Base-by-base conservation (phyloP, 2,113 vertebrate genomes). In the Etia nguti region DNA sequence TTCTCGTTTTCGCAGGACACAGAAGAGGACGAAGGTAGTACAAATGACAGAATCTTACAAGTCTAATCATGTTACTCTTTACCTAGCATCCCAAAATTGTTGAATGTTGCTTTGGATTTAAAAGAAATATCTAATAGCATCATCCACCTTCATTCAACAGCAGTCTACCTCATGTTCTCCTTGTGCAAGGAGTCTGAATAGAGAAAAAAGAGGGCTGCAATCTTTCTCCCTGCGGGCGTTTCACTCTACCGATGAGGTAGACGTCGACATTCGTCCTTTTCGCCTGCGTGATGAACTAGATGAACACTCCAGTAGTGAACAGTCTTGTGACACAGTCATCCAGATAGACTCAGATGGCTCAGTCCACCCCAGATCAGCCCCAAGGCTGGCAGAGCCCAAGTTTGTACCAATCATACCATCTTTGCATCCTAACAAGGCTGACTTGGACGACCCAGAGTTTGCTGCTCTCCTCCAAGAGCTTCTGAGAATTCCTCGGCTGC, bases 331-430 rank as follows among this genome's bases (percentile, higher is more conserved):
- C 90, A 98, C 99, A 0, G 97, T 99, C 92, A 98, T 99, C 95
- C 98, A 98, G 1, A 96, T 99, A 13, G 97, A 98, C 80, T 97
- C 97, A 1, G 97, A 98, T 0, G 98, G 98, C 77, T 97, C 97
- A 4, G 96, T 97, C 65, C 96, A 97, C 52, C 97, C 97, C 0
- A 97, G 97, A 92, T 97, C 96, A 87, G 96, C 97, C 8, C 95
- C 97, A 22, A 97, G 97, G 0, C 96, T 97, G 84, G 96, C 96
- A 1, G 98, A 97, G 36, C 97, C 97, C 0, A 97, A 99, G 83
- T 99, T 98, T 90, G 97, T 99, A 65, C 97, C 99, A 20, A 99
- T 99, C 12, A 98, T 99, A 92, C 99, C 98, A 1, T 98, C 98
- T 84, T 91, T 99, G 84, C 97, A 99, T 93, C 98, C 97, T 59